Base-by-base conservation (phyloP, 2,113 vertebrate species). In the Suncus etruscus region DNA sequence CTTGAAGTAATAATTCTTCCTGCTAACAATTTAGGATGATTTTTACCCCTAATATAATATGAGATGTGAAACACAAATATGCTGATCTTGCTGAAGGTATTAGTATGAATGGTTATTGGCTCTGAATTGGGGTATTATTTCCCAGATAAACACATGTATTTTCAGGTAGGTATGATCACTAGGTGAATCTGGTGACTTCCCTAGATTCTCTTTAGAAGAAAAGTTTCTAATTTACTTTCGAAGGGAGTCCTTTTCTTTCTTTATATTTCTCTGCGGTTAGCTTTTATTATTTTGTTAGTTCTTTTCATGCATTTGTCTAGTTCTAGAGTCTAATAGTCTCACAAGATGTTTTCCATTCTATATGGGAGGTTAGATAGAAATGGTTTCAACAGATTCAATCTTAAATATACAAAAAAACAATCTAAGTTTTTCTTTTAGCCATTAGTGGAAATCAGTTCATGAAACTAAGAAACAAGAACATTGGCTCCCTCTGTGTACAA, bases 211-310 rank as follows among this genome's bases (percentile, higher is more conserved):
- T 12, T 3, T 0, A 72, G 79, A 79, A 79, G 66, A 82, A 76
- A 65, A 4, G 50, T 12, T 63, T 18, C 61, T 63, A 24, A 63
- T 63, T 88, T 70, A 58, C 20, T 50, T 69, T 66, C 22, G 3
- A 7, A 72, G 25, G 48, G 76, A 84, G 24, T 80, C 6, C n/a
- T 58, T 90, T 93, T 74, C 90, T 24, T 48, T 77, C 91, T 27
- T 48, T 51, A 39, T 3, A 39, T 39, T 39, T 39, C 39, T 47
- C 45, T 29, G 1, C 18, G 11, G 11, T 20, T 73, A 73, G 45
- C 70, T 32, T 45, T 27, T 27, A 29, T 66, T 27, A 66, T 3
- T 4, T 66, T 66, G 24, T 66, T 66, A 66, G 7, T 20, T 29
- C 27, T 25, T 66, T 27, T 29, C 10, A 29, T 27, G 6, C 27